Conservation (phyloP, 2,888 invertebrate genomes). For the Osedax fenrisi region DNA sequence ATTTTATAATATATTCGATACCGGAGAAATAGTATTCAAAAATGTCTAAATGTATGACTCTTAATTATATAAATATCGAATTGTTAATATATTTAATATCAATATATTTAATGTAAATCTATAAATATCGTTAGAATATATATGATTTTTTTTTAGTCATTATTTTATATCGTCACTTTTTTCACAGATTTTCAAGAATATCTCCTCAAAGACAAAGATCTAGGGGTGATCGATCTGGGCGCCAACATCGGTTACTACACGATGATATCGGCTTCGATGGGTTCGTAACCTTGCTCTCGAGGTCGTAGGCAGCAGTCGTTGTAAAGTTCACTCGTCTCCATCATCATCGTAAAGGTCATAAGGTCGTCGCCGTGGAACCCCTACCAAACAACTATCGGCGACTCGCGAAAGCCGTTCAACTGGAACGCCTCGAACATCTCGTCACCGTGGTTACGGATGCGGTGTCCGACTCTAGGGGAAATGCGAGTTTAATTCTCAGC, state of each 20-base stretch:
- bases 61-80: no score
- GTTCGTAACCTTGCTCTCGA: no score
- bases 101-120: no score
- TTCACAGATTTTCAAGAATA: conserved; percentile 31
- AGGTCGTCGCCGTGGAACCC: conserved; percentile 36
- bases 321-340: no score
- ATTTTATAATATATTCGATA: no score
- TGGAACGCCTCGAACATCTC: conserved; percentile 16
- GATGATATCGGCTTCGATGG: conserved; percentile 34
- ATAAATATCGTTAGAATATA: no score
- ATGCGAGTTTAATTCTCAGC: neutral
- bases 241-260: conserved; percentile 38
- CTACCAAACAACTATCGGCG: conserved; percentile 25
- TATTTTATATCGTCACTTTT: no score
- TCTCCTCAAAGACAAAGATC: conserved; percentile 26
- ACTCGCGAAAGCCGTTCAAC: conserved; percentile 28
- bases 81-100: no score
- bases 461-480: conserved; percentile 30
- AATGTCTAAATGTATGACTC: no score
- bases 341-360: conserved; percentile 21
- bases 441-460: conserved; percentile 21
- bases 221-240: conserved; percentile 35
- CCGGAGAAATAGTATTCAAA: no score
- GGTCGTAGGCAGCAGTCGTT: no score
- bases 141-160: no score